Base-by-base conservation (phyloP, 2,797 vertebrate species). In the Coreius guichenoti region DNA sequence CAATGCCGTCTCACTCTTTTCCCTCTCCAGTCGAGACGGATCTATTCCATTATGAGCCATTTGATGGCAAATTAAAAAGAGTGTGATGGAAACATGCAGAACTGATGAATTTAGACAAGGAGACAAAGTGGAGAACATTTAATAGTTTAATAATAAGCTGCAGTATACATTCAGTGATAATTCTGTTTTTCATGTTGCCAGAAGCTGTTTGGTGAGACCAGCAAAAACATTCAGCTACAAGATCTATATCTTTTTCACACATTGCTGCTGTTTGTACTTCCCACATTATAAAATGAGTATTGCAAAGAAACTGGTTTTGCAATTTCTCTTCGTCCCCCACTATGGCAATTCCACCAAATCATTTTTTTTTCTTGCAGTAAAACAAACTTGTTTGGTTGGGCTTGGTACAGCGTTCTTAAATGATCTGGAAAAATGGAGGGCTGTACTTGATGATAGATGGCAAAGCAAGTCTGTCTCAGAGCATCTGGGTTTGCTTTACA, bases 91-190 rank as follows among this genome's bases (percentile, higher is more conserved):
- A 86, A 86, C 67, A 58, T 69, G 65, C 65, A 78, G 61, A 45
- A 82, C 73, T 87, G 80, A 83, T 80, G 80, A 76, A 81, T 75
- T 86, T 86, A 95, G 91, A 95, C 94, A 92, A 93, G 87, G 86
- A 94, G 92, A 93, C 94, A 89, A 90, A 89, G 86, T 91, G 88
- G 91, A 92, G 92, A 94, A 96, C 95, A 96, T 96, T 96, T 95
- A 96, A 95, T 95, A 95, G 94, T 96, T 96, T 96, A 96, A 96
- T 96, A 94, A 95, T 95, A 96, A 95, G 94, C 95, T 95, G 95
- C 94, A 95, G 95, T 96, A 94, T 96, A 96, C 95, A 96, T 96
- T 96, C 95, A 96, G 94, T 96, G 95, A 95, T 94, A 96, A 95
- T 95, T 96, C 93, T 90, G 89, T 96, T 95, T 94, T 95, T 95